These are phyloP conservation scores for Sebastolobus alascanus DNA, from an alignment of 2,797 vertebrate species.

Conservation along the genomic window DNA sequence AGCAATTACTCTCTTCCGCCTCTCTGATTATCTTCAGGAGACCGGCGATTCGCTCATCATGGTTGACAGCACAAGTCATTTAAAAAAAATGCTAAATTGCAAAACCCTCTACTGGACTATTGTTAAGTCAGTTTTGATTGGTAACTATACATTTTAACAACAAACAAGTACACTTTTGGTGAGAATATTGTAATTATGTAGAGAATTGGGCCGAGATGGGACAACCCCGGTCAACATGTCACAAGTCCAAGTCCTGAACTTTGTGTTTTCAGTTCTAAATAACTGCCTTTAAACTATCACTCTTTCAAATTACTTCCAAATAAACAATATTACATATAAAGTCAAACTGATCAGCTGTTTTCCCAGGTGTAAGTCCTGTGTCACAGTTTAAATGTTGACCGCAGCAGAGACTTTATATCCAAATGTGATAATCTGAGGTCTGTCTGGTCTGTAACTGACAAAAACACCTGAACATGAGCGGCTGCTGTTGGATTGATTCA, in stretches of 20 bases:
- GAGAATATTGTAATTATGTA: not conserved
- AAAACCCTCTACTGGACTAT: not conserved
- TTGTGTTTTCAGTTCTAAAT: not conserved
- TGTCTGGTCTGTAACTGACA: not conserved
- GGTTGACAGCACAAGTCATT: slow-evolving; percentile 5
- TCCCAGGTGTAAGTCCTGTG: not conserved
- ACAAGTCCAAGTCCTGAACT: not conserved
- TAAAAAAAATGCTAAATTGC: not conserved
- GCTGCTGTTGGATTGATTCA: not conserved
- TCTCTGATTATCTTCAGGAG: slow-evolving; percentile 20
- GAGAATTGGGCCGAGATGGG: not conserved
- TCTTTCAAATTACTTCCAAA: not conserved
- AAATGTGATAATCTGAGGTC: not conserved
- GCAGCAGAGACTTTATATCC: not conserved
- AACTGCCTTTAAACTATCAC: not conserved
- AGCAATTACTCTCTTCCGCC: slow-evolving; percentile 27
- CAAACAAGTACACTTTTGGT: not conserved
- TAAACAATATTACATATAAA: not conserved
- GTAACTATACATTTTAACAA: not conserved
- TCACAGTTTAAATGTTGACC: not conserved
- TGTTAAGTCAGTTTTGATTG: not conserved
- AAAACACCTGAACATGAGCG: not conserved
- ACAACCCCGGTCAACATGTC: not conserved
- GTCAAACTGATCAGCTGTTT: not conserved
- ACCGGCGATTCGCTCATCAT: slow-evolving; percentile 1